A percentile compares a stretch with the other conserved stretches of the same genome.
phyloP scores from a whole-genome alignment of 2,888 invertebrate genomes.

The Dryobota labecula region DNA sequence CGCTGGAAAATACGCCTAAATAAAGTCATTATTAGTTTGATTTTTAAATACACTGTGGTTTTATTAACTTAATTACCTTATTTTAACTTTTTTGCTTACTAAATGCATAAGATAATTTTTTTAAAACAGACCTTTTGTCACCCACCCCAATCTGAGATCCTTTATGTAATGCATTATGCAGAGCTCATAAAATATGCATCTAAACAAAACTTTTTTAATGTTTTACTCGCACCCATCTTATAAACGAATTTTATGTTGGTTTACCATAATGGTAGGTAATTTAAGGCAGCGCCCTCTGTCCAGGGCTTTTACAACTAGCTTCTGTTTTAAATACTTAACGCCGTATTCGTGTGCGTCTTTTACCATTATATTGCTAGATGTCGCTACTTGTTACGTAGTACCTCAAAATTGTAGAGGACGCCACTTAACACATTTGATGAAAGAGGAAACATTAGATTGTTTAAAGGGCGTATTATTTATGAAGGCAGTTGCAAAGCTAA shows the following conservation, averaged over 20 bases:
- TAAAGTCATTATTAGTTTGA: constrained; percentile 76
- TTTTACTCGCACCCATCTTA: neutral
- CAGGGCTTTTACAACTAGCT: neutral
- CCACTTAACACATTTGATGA: neutral
- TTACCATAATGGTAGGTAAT: neutral
- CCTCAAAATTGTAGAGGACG: constrained; percentile 13
- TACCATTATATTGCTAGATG: constrained; percentile 4
- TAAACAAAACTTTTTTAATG: neutral
- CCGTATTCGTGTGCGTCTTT: neutral
- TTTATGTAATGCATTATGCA: neutral
- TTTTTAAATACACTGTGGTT: constrained; percentile 71
- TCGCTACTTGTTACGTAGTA: neutral
- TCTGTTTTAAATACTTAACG: neutral
- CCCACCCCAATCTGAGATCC: neutral
- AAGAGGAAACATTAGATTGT: neutral
- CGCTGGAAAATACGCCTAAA: constrained; percentile 84
- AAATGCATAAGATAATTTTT: neutral
- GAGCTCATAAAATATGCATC: neutral
- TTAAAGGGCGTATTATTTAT: neutral
- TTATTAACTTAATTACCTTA: constrained; percentile 44
- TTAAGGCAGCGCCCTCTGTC: constrained; percentile 31
- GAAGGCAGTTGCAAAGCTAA: neutral
- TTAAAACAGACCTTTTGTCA: too few species aligned
- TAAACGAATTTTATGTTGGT: neutral
- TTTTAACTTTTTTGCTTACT: neutral